Evolutionary conservation across 2,797 vertebrate genomes (phyloP), one percentile per base, ranked within the genome.

Genomic region (Nyctibius grandis): DNA sequence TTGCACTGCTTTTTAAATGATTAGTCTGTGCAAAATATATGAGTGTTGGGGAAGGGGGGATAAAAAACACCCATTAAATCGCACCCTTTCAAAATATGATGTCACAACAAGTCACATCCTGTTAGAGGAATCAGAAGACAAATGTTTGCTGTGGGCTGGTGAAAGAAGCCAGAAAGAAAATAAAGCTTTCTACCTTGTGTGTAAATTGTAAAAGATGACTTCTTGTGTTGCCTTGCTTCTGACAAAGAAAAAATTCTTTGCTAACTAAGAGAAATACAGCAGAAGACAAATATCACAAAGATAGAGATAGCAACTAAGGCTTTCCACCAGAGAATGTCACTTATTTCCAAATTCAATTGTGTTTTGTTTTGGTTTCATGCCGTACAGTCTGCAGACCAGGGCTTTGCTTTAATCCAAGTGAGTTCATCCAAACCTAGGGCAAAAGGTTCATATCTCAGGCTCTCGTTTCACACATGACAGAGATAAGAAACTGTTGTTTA

Each of bases 141-240:
- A 91, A 97, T 93, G 90, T 68, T 91, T 87, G 86, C 95, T 95
- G 73, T 87, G 65, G 75, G 94, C 92, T 88, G 85, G 78, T 92
- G 78, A 93, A 92, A 94, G 87, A 73, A 96, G 75, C 40, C 88
- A 84, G 77, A 69, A 96, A 93, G 93, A 93, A 96, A 96, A 96
- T 79, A 95, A 97, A 96, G 97, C 94, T 90, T 90, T 50, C 64
- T 31, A 48, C 23, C 23, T 36, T 17, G 23, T 26, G 85, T 78
- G 72, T 63, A 95, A 97, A 96, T 92, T 95, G 85, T 95, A 94
- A 94, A 97, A 63, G 85, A 97, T 91, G 90, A 89, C 56, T 96
- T 89, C 73, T 91, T 53, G 63, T 36, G 65, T 51, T 90, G 85
- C 74, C 70, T 48, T 63, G 70, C 64, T 84, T 81, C 85, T 89